Base-by-base conservation (phyloP, 2,797 vertebrate species). In the Tiaroga cobitis region DNA sequence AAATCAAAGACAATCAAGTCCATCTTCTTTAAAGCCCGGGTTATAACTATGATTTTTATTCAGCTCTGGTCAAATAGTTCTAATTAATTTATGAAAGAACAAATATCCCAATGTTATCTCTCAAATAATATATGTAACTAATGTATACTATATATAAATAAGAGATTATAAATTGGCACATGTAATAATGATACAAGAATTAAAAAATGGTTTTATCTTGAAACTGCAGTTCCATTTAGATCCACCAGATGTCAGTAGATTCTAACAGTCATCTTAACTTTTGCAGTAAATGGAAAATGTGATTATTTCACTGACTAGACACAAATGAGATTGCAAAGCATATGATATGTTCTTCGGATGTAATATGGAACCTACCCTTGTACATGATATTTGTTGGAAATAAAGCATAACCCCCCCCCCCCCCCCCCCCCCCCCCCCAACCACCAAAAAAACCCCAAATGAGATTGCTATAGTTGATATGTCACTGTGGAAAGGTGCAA, bases 161-260 rank as follows among this genome's bases (percentile, higher is more conserved):
- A 4, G 43, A 15, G 43, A 46, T 10, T 21, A 29, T 72, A 46
- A 46, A 72, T 15, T 1, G 9, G 10, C 67, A 24, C 3, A 11
- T 51, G 29, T 8, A 32, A 34, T 16, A n/a, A 49, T 63, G 21
- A 76, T 29, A 76, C 2, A 21, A 63, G 9, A 37, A 18, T 24
- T 15, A 56, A 29, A 24, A 21, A 37, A 16, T 34, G 37, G 24
- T 41, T 24, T 69, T 29, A 46, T 41, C n/a, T 19, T 34, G 16
- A 18, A 46, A 1, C 26, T 49, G 69, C 37, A 61, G n/a, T 41
- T 34, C 10, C n/a, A 5, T 24, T 10, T 18, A 34, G 21, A 61
- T 46, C 69, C 81, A 63, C 2, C 11, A 82, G 81, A 72, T 73
- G 81, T 61, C 81, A 73, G 80, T 9, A 32, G 18, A 11, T 43